Conservation (phyloP, 1,140 invertebrate species). For the Drosophila leontia region DNA sequence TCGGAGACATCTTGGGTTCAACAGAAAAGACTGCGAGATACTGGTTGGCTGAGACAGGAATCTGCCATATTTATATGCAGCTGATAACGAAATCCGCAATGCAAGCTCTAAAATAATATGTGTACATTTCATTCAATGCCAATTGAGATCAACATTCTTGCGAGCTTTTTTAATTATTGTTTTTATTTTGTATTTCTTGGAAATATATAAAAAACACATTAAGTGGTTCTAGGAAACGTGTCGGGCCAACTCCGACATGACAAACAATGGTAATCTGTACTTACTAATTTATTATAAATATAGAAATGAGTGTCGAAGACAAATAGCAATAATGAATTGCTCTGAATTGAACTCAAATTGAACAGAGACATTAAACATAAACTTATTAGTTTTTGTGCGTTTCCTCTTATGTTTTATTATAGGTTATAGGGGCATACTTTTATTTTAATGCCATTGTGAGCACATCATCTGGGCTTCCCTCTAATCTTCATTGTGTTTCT, state of each 20-base stretch:
- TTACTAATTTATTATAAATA: background rate
- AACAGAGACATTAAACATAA: no score
- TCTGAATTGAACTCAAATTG: no score
- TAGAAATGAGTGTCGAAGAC: background rate
- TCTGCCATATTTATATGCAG: slow-evolving; percentile 8
- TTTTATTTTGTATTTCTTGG: background rate
- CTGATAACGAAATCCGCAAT: slow-evolving; percentile 3
- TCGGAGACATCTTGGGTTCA: slow-evolving; percentile 3
- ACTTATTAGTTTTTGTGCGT: no score
- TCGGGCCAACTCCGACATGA: background rate
- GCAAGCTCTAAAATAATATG: background rate
- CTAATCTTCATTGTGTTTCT: background rate
- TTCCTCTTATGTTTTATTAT: no score
- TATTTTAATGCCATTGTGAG: no score
- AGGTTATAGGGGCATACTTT: no score
- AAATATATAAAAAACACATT: background rate
- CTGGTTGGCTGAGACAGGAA: background rate
- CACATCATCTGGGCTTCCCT: background rate
- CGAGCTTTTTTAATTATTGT: background rate
- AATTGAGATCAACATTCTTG: background rate
- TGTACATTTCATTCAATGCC: background rate
- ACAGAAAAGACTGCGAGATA: background rate
- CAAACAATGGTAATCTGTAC: background rate
- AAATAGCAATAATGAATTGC: background rate
- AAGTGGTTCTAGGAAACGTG: background rate